phyloP scores from a whole-genome alignment of 1,140 invertebrate genomes.

The Caerostris extrusa region DNA sequence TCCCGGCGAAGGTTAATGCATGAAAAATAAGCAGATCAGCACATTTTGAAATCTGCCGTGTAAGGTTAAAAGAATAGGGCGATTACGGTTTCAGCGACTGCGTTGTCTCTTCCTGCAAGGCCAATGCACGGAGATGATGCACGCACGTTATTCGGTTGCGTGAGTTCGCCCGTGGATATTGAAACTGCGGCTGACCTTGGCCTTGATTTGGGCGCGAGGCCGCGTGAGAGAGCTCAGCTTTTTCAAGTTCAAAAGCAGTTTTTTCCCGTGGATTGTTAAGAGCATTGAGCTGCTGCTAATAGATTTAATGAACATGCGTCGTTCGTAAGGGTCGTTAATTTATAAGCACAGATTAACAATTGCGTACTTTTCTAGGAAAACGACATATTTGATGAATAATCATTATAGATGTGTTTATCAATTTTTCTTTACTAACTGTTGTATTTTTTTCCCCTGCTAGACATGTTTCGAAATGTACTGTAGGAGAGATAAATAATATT shows the following conservation, averaged over 20 bases:
- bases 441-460: no score
- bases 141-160: not conserved
- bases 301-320: no score
- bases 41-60: not conserved
- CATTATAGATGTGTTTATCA: no score
- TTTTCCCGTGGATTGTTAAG: no score
- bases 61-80: slow-evolving; percentile 13
- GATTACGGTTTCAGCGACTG: not conserved
- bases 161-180: not conserved
- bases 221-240: not conserved
- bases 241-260: slow-evolving; percentile 22
- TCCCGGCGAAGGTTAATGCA: not conserved
- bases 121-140: not conserved
- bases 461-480: no score
- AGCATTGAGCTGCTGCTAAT: no score
- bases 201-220: not conserved
- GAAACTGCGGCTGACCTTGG: not conserved
- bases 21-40: not conserved
- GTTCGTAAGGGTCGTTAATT: no score
- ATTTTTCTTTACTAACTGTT: no score
- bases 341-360: no score
- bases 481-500: no score
- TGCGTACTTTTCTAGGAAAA: no score
- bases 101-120: not conserved
- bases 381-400: no score